Conservation (phyloP, 1,140 invertebrate species). For the Solen grandis region DNA sequence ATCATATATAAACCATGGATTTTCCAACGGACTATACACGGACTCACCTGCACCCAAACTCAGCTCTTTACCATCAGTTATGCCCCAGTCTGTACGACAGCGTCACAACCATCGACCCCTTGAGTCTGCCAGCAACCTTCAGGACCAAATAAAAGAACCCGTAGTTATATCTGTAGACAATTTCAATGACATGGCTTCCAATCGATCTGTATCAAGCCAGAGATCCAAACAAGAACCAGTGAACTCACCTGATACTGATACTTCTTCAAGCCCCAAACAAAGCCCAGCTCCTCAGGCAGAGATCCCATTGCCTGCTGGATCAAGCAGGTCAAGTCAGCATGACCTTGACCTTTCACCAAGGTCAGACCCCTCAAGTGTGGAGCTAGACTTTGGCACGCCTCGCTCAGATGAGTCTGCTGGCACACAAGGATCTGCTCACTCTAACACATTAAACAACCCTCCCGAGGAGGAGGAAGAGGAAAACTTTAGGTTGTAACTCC, state of each 20-base stretch:
- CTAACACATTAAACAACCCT: too few species aligned
- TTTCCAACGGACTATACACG: neutral
- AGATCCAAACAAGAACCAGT: neutral
- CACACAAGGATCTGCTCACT: too few species aligned
- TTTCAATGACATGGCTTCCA: too few species aligned
- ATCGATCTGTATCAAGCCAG: too few species aligned
- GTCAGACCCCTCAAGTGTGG: neutral
- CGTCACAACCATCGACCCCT: slow-evolving; percentile 8
- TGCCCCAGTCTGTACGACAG: neutral
- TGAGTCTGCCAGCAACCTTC: neutral
- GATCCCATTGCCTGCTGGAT: too few species aligned
- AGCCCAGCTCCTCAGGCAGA: too few species aligned
- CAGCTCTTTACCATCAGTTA: neutral
- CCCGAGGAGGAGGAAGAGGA: too few species aligned
- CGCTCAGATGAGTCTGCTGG: neutral
- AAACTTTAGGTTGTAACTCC: too few species aligned
- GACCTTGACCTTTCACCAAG: slow-evolving; percentile 7
- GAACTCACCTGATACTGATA: neutral
- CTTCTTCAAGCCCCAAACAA: slow-evolving; percentile 3
- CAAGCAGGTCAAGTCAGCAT: slow-evolving; percentile 13
- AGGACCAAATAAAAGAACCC: slow-evolving; percentile 4
- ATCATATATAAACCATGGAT: slow-evolving; percentile 20
- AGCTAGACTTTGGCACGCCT: neutral
- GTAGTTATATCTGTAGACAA: slow-evolving; percentile 8
- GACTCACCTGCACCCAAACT: neutral